Conservation (phyloP, 2,113 vertebrate genomes). For the Lagenorhynchus albirostris region DNA sequence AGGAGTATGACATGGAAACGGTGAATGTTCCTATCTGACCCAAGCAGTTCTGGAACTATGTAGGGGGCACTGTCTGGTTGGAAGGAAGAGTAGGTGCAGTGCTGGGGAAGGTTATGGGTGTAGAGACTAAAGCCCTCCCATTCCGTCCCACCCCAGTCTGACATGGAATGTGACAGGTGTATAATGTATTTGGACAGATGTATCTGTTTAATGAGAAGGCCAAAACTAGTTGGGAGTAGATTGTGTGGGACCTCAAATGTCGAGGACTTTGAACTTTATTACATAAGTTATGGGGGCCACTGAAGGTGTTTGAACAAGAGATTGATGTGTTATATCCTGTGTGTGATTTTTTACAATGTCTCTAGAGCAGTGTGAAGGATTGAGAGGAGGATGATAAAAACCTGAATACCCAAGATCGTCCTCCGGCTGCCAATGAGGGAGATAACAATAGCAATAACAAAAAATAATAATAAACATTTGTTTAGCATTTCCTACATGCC, state of each 20-base stretch:
- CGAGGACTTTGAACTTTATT: neutral
- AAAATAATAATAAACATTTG: neutral
- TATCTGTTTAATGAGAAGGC: neutral
- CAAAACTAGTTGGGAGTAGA: neutral
- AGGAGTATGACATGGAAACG: neutral
- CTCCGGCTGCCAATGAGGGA: neutral
- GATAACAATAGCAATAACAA: neutral
- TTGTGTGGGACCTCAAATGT: neutral
- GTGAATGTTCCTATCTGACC: neutral
- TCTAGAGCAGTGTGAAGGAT: neutral
- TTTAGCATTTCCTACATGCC: neutral
- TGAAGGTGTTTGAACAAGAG: neutral
- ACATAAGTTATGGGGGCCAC: neutral
- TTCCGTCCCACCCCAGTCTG: neutral
- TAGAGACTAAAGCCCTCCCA: neutral
- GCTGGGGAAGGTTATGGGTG: neutral
- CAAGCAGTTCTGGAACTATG: neutral
- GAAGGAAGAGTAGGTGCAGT: neutral
- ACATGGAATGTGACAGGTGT: neutral
- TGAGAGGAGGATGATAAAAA: neutral
- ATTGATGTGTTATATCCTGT: neutral
- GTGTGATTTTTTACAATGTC: neutral
- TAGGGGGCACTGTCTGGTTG: neutral
- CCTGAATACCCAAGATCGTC: neutral
- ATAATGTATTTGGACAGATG: neutral